Conservation (phyloP, 2,888 invertebrate genomes). For the Trissolcus japonicus region DNA sequence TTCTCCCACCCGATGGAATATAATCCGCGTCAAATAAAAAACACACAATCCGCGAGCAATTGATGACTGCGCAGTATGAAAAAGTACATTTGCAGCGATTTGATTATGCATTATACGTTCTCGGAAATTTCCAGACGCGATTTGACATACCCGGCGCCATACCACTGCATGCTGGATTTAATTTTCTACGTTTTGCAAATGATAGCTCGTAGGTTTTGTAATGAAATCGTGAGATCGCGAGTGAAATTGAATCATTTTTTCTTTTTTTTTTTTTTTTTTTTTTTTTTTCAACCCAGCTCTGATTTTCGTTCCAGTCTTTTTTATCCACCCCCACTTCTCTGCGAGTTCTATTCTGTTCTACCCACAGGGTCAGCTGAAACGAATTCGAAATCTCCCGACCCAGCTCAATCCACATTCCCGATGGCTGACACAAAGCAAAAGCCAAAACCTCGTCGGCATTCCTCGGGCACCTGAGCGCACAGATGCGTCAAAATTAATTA, state of each 20-base stretch:
- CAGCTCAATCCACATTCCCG: conserved; percentile 25
- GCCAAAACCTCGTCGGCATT: conserved; percentile 20
- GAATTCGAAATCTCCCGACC: conserved; percentile 25
- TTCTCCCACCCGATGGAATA: too few species aligned
- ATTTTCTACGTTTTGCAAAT: too few species aligned
- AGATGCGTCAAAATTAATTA: conserved; percentile 43
- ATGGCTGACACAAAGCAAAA: conserved; percentile 19
- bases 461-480: conserved; percentile 17
- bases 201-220: too few species aligned
- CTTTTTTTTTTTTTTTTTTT: too few species aligned
- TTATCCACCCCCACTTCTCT: neutral
- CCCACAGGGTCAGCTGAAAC: conserved; percentile 17
- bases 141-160: too few species aligned
- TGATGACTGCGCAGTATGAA: neutral
- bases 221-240: too few species aligned
- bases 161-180: too few species aligned
- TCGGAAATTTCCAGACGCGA: too few species aligned
- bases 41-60: too few species aligned
- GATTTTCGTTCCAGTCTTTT: neutral
- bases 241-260: too few species aligned
- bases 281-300: too few species aligned
- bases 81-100: conserved; percentile 3
- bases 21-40: too few species aligned
- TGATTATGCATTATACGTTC: neutral
- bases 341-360: conserved; percentile 7